Conservation (phyloP, 1,140 invertebrate genomes). For the Diachasma alloeum region DNA sequence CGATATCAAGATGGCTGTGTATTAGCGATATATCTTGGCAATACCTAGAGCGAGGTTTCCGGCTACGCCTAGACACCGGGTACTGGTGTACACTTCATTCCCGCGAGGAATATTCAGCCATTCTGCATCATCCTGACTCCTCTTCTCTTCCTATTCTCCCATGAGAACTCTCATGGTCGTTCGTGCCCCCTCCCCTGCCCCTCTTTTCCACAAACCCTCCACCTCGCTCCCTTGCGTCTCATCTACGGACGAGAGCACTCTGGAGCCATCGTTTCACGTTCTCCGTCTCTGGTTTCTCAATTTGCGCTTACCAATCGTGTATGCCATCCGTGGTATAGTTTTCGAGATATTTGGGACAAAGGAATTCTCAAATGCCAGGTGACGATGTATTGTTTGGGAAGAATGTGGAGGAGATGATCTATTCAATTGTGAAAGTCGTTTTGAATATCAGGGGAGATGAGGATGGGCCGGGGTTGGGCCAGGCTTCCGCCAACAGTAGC, state of each 20-base stretch:
- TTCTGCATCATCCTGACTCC: conserved; percentile 38
- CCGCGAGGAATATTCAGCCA: conserved; percentile 54
- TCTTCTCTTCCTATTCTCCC: conserved; percentile 42
- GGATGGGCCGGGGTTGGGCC: too few relatives aligned
- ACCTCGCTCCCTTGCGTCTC: conserved; percentile 27
- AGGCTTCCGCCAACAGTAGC: too few relatives aligned
- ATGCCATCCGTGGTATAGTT: background rate
- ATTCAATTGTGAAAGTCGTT: background rate
- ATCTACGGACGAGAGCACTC: background rate
- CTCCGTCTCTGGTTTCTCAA: conserved; percentile 33
- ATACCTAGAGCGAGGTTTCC: conserved; percentile 44
- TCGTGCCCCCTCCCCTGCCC: conserved; percentile 16
- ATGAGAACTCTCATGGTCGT: conserved; percentile 21
- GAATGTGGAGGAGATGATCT: conserved; percentile 30
- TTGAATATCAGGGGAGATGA: too few relatives aligned
- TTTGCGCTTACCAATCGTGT: conserved; percentile 8
- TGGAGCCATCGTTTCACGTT: conserved; percentile 30
- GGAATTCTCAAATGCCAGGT: conserved; percentile 45
- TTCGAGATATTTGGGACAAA: background rate
- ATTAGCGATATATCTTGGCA: conserved; percentile 50
- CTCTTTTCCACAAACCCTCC: conserved; percentile 3
- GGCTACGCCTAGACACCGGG: conserved; percentile 44
- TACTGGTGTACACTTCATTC: conserved; percentile 27
- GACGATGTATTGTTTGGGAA: conserved; percentile 51
- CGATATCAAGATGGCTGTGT: conserved; percentile 49